Evolutionary conservation across 2,888 invertebrate species (phyloP).

Genomic region (Netelia fuscicornis): DNA sequence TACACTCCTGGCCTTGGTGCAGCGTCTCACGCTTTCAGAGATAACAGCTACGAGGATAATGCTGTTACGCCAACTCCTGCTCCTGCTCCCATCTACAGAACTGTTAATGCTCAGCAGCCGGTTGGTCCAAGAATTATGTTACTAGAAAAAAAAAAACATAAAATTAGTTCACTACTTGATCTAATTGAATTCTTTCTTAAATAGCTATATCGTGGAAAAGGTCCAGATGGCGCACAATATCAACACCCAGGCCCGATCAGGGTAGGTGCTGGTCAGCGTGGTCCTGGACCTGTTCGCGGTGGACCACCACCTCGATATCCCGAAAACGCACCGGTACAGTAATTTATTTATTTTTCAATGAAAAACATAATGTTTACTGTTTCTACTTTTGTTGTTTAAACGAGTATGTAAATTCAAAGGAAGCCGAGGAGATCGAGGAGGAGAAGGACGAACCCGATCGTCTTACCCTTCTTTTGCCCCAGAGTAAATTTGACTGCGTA

Average conservation of each 20-base stretch:
- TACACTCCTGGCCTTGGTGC: slow-evolving; percentile 78
- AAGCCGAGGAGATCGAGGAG: slow-evolving; percentile 88
- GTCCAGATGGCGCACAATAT: slow-evolving; percentile 72
- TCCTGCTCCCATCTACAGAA: slow-evolving; percentile 80
- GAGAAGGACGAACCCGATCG: slow-evolving; percentile 95
- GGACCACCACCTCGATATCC: slow-evolving; percentile 72
- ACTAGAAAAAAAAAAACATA: neutral
- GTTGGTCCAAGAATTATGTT: slow-evolving; percentile 56
- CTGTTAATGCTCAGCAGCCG: slow-evolving; percentile 72
- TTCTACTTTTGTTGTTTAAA: slow-evolving; percentile 1
- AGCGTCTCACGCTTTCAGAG: slow-evolving; percentile 80
- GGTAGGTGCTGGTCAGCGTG: slow-evolving; percentile 72
- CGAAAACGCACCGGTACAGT: slow-evolving; percentile 73
- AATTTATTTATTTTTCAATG: neutral
- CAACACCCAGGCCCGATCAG: slow-evolving; percentile 71
- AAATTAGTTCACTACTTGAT: neutral
- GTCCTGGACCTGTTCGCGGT: slow-evolving; percentile 70
- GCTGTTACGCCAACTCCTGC: slow-evolving; percentile 83
- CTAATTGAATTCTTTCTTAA: neutral
- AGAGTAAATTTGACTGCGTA: slow-evolving; percentile 93
- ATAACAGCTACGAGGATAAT: slow-evolving; percentile 83
- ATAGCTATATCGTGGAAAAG: slow-evolving; percentile 79
- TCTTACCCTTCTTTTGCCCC: slow-evolving; percentile 91
- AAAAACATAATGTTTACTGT: neutral
- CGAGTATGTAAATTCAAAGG: slow-evolving; percentile 51